These are phyloP conservation scores for Holotrichia oblita DNA, from an alignment of 1,140 invertebrate genomes.

Conservation along the genomic window DNA sequence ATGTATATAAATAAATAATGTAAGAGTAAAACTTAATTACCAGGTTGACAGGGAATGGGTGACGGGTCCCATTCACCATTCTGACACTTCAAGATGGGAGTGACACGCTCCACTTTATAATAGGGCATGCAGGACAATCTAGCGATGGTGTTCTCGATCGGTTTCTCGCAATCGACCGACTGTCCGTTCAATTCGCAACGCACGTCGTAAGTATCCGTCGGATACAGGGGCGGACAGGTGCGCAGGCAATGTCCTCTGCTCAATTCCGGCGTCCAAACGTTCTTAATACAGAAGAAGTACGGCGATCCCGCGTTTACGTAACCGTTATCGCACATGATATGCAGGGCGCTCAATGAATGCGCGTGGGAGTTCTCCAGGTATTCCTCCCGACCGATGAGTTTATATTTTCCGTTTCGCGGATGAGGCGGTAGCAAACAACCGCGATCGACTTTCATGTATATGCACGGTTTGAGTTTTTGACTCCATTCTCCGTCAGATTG, in stretches of 20 bases:
- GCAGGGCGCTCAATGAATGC: not conserved
- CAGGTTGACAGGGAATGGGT: not conserved
- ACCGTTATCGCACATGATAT: not conserved
- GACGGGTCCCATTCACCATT: not conserved
- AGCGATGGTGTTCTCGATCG: not conserved
- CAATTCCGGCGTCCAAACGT: not conserved
- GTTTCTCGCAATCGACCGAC: not conserved
- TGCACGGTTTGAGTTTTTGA: not conserved
- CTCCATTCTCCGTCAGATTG: not conserved
- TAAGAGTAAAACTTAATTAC: no score
- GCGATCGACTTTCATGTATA: not conserved
- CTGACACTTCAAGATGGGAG: not conserved
- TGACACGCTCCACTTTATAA: not conserved
- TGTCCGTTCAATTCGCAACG: not conserved
- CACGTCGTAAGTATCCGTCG: not conserved
- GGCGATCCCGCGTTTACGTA: not conserved
- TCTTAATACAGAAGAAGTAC: not conserved
- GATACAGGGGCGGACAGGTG: not conserved
- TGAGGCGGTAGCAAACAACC: not conserved
- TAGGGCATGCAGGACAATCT: not conserved
- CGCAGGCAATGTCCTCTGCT: not conserved
- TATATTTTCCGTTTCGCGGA: not conserved
- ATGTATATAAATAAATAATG: no score
- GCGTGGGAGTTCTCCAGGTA: not conserved
- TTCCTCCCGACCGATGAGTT: not conserved